Base-by-base conservation (phyloP, 2,888 invertebrate species). In the Scaptomyza flava region DNA sequence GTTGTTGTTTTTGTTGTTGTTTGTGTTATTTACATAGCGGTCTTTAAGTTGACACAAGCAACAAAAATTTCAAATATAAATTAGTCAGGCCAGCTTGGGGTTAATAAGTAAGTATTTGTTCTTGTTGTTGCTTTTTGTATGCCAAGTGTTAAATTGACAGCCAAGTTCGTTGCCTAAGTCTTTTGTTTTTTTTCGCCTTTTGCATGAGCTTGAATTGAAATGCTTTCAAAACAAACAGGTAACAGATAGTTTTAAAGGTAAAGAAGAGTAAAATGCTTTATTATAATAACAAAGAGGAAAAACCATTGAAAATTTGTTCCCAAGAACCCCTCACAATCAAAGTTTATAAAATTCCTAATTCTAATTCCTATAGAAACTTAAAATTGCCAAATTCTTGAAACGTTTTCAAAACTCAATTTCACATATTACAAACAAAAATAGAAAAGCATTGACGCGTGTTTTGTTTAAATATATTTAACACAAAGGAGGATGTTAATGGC, bases 111-210 rank as follows among this genome's bases (percentile, higher is more conserved):
- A 59, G 42, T 60, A 66, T 6, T 17, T 34, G 54, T 42, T 17
- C n/a, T 38, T 38, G n/a, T 38, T 14, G 46, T 17, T 45, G 12
- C 27, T 52, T 65, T 64, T 54, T 41, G 43, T 68, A 61, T 68
- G 64, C 61, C 66, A 75, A 59, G 78, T 79, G 67, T 59, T 67
- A 57, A 79, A 50, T 43, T 54, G 47, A 62, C 61, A 53, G 41
- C 59, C 80, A 73, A 89, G 89, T 89, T 84, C 73, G 84, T 87
- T 84, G 83, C 77, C 65, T 57, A 76, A 84, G 89, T 88, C 84
- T 81, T 88, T 83, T 48, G 72, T 71, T 57, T 23, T 38, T 62
- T 59, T n/a, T 27, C 64, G 17, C n/a, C n/a, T 59, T n/a, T 48
- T 70, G 38, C 23, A n/a, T 33, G 11, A 23, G 47, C 12, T 31